Conservation (phyloP, 2,888 invertebrate genomes). For the Dicranocentrus wangi region DNA sequence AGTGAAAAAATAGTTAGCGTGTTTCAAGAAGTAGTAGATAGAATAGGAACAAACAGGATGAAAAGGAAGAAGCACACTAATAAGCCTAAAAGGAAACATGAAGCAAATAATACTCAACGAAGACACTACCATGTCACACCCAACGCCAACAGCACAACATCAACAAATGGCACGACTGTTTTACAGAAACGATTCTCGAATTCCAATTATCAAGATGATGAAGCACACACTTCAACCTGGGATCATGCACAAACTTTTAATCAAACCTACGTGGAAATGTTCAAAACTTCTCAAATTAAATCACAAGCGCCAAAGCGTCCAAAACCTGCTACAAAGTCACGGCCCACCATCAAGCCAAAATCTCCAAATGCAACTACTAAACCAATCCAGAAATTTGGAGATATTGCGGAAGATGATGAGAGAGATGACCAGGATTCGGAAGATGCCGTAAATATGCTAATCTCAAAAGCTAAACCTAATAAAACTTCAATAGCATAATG, state of each 20-base stretch:
- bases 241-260: conserved; percentile 48
- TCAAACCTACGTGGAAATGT: conserved; percentile 56
- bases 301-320: too few species aligned
- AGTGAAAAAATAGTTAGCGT: conserved; percentile 52
- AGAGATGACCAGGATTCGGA: conserved; percentile 46
- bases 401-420: conserved; percentile 55
- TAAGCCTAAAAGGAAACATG: neutral
- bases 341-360: neutral
- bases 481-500: too few species aligned
- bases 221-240: neutral
- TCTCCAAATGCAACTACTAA: conserved; percentile 9
- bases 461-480: conserved; percentile 11
- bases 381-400: conserved; percentile 36
- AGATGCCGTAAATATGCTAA: conserved; percentile 32
- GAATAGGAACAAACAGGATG: conserved; percentile 24
- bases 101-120: neutral
- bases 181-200: too few species aligned
- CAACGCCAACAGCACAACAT: neutral
- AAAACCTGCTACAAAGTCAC: too few species aligned
- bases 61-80: conserved; percentile 23
- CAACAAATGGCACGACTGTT: neutral
- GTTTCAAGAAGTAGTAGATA: conserved; percentile 44
- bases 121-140: conserved; percentile 28
- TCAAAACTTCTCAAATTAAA: conserved; percentile 21
- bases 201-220: conserved; percentile 52